Evolutionary conservation across 2,113 vertebrate genomes (phyloP).

Genomic region (Ciconia boyciana): DNA sequence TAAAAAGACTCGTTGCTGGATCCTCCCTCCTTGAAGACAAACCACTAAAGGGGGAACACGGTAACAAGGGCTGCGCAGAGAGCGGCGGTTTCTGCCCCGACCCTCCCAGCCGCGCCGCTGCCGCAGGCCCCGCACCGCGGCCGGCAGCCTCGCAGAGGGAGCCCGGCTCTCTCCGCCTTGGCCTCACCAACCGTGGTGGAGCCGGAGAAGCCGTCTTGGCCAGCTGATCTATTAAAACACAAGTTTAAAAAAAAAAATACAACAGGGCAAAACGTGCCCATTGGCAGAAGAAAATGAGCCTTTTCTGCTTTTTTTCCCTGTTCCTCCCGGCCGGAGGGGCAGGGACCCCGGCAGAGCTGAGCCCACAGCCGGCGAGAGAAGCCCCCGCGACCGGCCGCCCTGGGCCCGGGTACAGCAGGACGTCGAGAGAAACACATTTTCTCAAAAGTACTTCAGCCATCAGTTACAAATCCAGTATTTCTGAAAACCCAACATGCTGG

Average conservation of each 20-base stretch:
- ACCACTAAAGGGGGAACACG: too few species aligned
- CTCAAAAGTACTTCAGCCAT: not conserved
- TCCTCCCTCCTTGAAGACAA: not conserved
- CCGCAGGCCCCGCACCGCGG: too few species aligned
- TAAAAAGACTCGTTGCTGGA: not conserved
- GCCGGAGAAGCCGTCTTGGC: not conserved
- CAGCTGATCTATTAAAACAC: not conserved
- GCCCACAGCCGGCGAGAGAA: not conserved
- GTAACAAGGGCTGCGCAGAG: fast-evolving
- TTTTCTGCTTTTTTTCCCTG: not conserved
- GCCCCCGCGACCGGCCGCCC: fast-evolving
- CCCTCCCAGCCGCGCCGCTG: too few species aligned
- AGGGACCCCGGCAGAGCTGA: not conserved
- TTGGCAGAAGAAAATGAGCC: not conserved
- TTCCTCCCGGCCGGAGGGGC: too few species aligned
- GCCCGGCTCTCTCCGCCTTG: not conserved
- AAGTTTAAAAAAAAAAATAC: not conserved
- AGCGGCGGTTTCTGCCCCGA: not conserved
- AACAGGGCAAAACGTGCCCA: not conserved
- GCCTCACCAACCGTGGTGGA: not conserved
- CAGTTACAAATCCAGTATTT: not conserved
- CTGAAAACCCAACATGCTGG: not conserved
- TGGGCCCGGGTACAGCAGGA: not conserved
- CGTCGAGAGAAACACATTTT: not conserved
- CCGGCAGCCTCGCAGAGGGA: not conserved